Evolutionary conservation across 2,888 invertebrate genomes (phyloP).

Genomic region (Athalia cordata): DNA sequence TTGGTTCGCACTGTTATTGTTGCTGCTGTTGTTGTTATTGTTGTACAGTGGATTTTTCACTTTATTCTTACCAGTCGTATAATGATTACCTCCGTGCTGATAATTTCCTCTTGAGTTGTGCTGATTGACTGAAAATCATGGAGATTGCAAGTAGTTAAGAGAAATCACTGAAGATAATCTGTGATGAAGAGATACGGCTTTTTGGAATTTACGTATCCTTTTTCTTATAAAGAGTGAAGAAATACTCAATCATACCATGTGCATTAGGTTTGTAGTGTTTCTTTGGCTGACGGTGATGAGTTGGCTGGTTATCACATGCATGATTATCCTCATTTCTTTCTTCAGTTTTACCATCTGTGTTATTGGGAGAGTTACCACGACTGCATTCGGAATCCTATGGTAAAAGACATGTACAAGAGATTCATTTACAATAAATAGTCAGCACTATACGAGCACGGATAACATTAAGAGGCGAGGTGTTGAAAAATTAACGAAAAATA

Average conservation of each 20-base stretch:
- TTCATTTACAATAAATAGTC: no score
- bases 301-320: conserved; percentile 64
- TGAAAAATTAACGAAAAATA: no score
- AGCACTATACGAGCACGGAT: no score
- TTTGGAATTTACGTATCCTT: not conserved
- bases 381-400: conserved; percentile 70
- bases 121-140: conserved; percentile 57
- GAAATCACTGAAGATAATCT: not conserved
- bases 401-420: not conserved
- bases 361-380: conserved; percentile 71
- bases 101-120: conserved; percentile 66
- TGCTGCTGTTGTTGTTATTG: conserved; percentile 54
- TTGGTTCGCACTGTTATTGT: conserved; percentile 64
- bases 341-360: conserved; percentile 65
- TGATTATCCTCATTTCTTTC: conserved; percentile 67
- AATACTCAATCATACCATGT: conserved; percentile 60
- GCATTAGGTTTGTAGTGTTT: conserved; percentile 67
- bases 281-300: conserved; percentile 65
- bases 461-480: no score
- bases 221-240: conserved; percentile 1
- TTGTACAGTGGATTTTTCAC: conserved; percentile 60
- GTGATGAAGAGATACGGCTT: not conserved
- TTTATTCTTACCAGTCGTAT: conserved; percentile 62
- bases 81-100: conserved; percentile 66
- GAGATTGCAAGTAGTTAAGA: not conserved